Evolutionary conservation across 2,113 vertebrate genomes (phyloP), one percentile per base, ranked within the genome.

Genomic region (Apaloderma vittatum): DNA sequence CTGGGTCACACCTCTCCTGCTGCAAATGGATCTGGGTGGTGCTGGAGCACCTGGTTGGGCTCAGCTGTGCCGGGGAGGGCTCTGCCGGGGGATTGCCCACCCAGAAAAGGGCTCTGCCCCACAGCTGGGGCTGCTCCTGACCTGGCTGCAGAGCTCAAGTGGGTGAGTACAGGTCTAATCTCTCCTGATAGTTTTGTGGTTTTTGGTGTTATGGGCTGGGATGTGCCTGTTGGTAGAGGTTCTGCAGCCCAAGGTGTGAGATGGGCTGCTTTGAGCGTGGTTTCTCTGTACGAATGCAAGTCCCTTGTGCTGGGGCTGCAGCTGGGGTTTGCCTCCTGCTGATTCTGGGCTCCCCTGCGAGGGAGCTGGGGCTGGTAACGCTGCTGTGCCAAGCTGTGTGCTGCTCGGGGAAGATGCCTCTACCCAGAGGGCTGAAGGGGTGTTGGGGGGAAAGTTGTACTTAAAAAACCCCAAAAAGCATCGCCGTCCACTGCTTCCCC

Each of bases 281-380:
- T 43, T 24, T 34, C 84, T 14, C 6, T 0, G 0, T 2, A 12
- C 55, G 43, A 29, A 0, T 0, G 0, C 1, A 90, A 32, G 37
- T 71, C 11, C 52, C 55, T 8, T 12, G 59, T 1, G 9, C 6
- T 3, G 59, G 70, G 7, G 10, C 45, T 80, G 61, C 7, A 1
- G 1, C 26, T 26, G 45, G 13, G 9, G 26, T 15, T 32, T 30
- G 12, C 5, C 46, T 13, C 21, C 20, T 43, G 9, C 57, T 12
- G 7, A 5, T 2, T 43, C 9, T 1, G 46, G 27, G 20, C 11
- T 45, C 5, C 57, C 36, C 43, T 17, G 32, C 0, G 36, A 19
- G 29, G 36, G 45, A 7, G 9, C 8, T 34, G 65, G 78, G 59
- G 49, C 43, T 58, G 77, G 58, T 12, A 3, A 7, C 0, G 0